These are phyloP conservation scores for Hymenopus coronatus DNA, from an alignment of 2,888 invertebrate species.

Conservation along the genomic window DNA sequence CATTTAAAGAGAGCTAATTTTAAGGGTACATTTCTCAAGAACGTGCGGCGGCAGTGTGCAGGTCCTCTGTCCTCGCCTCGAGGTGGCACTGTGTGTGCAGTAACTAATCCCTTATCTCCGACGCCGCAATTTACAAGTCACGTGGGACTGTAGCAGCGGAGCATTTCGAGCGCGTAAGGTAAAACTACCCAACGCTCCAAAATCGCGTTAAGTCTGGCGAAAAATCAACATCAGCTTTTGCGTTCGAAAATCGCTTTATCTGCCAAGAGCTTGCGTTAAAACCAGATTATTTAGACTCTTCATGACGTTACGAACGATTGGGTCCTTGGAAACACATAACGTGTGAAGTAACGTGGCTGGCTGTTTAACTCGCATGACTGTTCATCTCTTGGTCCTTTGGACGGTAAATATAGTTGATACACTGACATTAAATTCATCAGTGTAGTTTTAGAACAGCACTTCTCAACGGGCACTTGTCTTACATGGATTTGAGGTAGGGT, in stretches of 20 bases:
- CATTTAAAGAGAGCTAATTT: too few relatives aligned
- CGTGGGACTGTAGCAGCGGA: neutral
- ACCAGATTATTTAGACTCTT: neutral
- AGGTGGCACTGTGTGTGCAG: neutral
- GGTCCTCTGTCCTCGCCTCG: neutral
- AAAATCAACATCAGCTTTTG: neutral
- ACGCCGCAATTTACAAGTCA: conserved; percentile 6
- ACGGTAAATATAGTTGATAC: too few relatives aligned
- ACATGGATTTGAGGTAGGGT: too few relatives aligned
- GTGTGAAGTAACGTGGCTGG: too few relatives aligned
- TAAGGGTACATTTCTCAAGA: neutral
- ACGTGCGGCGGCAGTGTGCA: neutral
- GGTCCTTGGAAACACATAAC: too few relatives aligned
- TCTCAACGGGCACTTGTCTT: too few relatives aligned
- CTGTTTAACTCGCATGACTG: too few relatives aligned
- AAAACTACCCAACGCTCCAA: neutral
- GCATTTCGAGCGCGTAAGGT: neutral
- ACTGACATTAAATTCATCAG: too few relatives aligned
- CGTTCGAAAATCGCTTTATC: neutral
- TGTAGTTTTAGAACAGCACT: too few relatives aligned
- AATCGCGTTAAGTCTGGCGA: neutral
- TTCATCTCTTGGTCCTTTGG: too few relatives aligned
- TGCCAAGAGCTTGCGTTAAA: neutral
- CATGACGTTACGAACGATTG: neutral
- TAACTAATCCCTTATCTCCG: conserved; percentile 1